phyloP scores from a whole-genome alignment of 2,888 invertebrate species.

The Eupithecia pulchellata region DNA sequence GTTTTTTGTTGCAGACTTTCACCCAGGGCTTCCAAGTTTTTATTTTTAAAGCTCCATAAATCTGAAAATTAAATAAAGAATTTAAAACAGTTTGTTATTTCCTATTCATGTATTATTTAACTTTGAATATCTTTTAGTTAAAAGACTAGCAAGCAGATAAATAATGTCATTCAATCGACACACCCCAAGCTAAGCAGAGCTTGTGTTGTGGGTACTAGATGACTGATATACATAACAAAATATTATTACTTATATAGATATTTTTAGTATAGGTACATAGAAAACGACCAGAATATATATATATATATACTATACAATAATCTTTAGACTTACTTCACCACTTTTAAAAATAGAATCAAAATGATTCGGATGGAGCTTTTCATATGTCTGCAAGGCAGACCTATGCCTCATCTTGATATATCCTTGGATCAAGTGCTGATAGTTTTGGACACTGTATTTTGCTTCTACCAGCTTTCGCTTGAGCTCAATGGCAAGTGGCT shows the following conservation, averaged over 20 bases:
- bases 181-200: no score
- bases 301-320: no score
- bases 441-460: conserved; percentile 61
- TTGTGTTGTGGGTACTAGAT: no score
- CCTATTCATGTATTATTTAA: background rate
- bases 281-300: no score
- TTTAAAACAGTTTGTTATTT: background rate
- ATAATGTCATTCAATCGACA: no score
- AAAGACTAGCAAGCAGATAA: no score
- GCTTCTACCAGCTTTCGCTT: conserved; percentile 68
- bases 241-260: no score
- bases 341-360: conserved; percentile 55
- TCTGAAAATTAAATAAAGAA: conserved; percentile 57
- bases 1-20: conserved; percentile 67
- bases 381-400: conserved; percentile 59
- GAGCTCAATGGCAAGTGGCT: conserved; percentile 59
- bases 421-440: conserved; percentile 60
- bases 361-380: conserved; percentile 56
- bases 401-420: conserved; percentile 61
- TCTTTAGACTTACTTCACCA: conserved; percentile 58
- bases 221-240: no score
- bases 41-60: conserved; percentile 54
- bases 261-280: no score
- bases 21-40: conserved; percentile 58
- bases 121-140: background rate